Evolutionary conservation across 2,113 vertebrate species (phyloP), one percentile per base, ranked within the genome.

Genomic region (Podiceps cristatus): DNA sequence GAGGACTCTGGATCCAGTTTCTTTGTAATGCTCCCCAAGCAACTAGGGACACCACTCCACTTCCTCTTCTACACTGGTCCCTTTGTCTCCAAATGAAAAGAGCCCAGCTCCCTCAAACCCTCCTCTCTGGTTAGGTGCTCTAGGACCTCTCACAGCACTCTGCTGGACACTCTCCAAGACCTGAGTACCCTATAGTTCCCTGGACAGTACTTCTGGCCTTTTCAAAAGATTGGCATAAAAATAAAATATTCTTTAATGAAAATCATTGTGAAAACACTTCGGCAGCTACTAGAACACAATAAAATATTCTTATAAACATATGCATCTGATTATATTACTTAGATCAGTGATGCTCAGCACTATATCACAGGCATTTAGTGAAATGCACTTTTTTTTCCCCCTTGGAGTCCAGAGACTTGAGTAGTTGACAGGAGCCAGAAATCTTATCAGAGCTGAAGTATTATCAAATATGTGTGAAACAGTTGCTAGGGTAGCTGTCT

Each of bases 371-470:
- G 8, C 35, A 56, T 82, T 86, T 82, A 73, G 13, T 19, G 53
- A 84, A 82, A 53, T n/a, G 5, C 1, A 37, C 27, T 23, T 64
- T 28, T 27, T 45, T 37, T 55, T 18, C 1, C 1, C 1, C 1
- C 16, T 62, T 58, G 13, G 31, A 64, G 12, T 52, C 19, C 7
- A 82, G 68, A 71, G 19, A 60, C 16, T 37, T 74, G 45, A 68
- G 23, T 29, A 18, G 23, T 82, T 72, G 53, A 68, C 23, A 72
- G 23, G n/a, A 92, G 49, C 68, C 25, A 90, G 69, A 85, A 76
- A 68, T 33, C 37, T 55, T 72, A 50, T 52, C 5, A 86, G 11
- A 92, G 82, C 42, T 63, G 31, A 90, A 78, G 20, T 49, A n/a
- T 42, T 81, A 77, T 31, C 24, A 66, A 58, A 73, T 19, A 53